A percentile compares a stretch with the other conserved stretches of the same genome.
phyloP scores from a whole-genome alignment of 2,113 vertebrate species.

The Tor tambroides region DNA sequence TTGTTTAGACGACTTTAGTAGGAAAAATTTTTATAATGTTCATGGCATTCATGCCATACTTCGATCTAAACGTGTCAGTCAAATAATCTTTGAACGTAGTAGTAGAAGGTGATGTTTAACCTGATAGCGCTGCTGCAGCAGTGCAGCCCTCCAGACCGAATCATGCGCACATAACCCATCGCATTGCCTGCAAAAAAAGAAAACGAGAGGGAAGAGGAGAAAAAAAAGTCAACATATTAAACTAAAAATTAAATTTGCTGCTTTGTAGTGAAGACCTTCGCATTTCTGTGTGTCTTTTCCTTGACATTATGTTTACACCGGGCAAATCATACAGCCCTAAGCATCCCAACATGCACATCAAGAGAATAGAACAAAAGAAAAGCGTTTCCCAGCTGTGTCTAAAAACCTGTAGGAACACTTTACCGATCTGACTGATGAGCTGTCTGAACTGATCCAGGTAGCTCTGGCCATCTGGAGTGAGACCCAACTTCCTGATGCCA shows the following conservation, averaged over 20 bases:
- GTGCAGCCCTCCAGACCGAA: constrained; percentile 96
- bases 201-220: neutral
- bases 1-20: neutral
- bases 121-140: constrained; percentile 98
- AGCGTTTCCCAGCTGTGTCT: neutral
- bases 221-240: too few species aligned
- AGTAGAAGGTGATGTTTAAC: constrained; percentile 67
- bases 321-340: neutral
- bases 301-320: too few species aligned
- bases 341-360: neutral
- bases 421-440: constrained; percentile 99
- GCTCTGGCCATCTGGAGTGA: constrained; percentile 96
- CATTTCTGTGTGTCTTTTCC: too few species aligned
- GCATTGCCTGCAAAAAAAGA: constrained; percentile 86
- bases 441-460: constrained; percentile 99
- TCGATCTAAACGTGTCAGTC: neutral
- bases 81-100: neutral
- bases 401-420: neutral
- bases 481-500: constrained; percentile 95
- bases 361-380: neutral
- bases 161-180: constrained; percentile 98
- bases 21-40: neutral
- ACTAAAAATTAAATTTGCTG: too few species aligned
- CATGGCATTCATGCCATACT: too few species aligned
- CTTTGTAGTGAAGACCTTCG: too few species aligned